These are phyloP conservation scores for Microctenopoma steveboyesi DNA, from an alignment of 2,797 vertebrate genomes.

Conservation along the genomic window DNA sequence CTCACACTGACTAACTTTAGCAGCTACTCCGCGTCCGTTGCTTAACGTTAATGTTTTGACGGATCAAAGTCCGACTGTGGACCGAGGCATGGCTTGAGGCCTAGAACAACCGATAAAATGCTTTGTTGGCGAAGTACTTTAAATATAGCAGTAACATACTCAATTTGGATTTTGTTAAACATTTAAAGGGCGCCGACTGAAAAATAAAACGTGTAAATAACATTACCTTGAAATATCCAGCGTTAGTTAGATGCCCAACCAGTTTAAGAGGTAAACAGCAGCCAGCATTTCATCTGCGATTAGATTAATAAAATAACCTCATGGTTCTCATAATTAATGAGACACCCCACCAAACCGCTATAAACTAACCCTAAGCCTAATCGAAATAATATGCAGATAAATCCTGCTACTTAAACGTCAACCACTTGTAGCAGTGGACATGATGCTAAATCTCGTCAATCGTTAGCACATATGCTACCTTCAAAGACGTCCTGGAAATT, in stretches of 20 bases:
- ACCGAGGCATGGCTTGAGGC: conserved; percentile 78
- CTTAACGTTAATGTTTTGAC: background rate
- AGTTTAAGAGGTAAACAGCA: conserved; percentile 5
- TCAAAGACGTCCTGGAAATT: conserved; percentile 1
- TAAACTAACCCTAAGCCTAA: background rate
- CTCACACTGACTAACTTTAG: background rate
- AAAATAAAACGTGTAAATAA: accelerated
- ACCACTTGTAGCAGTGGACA: conserved; percentile 32
- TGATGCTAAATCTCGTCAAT: conserved; percentile 11
- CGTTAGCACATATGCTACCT: conserved; percentile 16
- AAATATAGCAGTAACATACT: background rate
- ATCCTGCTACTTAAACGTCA: too few relatives aligned
- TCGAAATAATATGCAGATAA: background rate
- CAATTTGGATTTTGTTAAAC: background rate
- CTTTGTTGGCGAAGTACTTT: too few relatives aligned
- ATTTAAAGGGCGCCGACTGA: background rate
- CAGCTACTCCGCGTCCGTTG: background rate
- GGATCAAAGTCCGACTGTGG: conserved; percentile 49
- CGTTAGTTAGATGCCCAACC: background rate
- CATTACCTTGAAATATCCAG: conserved; percentile 40
- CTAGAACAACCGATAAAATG: conserved; percentile 37
- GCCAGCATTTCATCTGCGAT: background rate
- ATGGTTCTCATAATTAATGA: conserved; percentile 11
- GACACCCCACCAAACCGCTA: background rate
- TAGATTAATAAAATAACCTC: background rate